phyloP scores from a whole-genome alignment of 1,140 invertebrate genomes.

The Bradysia coprophila region DNA sequence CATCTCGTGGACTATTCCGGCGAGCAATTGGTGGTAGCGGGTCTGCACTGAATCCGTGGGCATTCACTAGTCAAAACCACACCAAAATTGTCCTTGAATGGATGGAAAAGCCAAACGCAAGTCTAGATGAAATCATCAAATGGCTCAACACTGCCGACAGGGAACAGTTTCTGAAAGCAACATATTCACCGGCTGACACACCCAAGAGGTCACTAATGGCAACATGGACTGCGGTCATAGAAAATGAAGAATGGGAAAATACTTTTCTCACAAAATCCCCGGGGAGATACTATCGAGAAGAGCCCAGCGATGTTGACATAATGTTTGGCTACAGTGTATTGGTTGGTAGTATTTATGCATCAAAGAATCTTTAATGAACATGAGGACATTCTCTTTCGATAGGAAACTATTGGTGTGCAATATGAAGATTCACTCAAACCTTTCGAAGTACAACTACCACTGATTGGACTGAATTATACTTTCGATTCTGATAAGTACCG shows the following conservation, averaged over 20 bases:
- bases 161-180: not conserved
- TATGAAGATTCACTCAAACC: not conserved
- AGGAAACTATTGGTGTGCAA: not conserved
- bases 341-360: not conserved
- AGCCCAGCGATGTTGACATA: not conserved
- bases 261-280: not conserved
- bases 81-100: not conserved
- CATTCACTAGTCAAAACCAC: constrained; percentile 16
- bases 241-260: not conserved
- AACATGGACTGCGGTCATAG: not conserved
- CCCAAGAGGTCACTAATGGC: not conserved
- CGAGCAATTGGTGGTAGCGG: constrained; percentile 39
- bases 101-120: not conserved
- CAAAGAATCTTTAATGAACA: not conserved
- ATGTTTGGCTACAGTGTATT: not conserved
- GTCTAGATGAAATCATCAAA: not conserved
- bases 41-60: constrained; percentile 45
- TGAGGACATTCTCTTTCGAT: not conserved
- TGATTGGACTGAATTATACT: not conserved
- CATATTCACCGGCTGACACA: not conserved
- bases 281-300: not conserved
- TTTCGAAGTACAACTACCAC: not conserved
- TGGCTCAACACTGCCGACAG: not conserved
- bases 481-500: not conserved
- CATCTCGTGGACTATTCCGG: constrained; percentile 28